A percentile compares a stretch with the other conserved stretches of the same genome.
phyloP scores from a whole-genome alignment of 2,888 invertebrate genomes.

The Chelonus formosanus region DNA sequence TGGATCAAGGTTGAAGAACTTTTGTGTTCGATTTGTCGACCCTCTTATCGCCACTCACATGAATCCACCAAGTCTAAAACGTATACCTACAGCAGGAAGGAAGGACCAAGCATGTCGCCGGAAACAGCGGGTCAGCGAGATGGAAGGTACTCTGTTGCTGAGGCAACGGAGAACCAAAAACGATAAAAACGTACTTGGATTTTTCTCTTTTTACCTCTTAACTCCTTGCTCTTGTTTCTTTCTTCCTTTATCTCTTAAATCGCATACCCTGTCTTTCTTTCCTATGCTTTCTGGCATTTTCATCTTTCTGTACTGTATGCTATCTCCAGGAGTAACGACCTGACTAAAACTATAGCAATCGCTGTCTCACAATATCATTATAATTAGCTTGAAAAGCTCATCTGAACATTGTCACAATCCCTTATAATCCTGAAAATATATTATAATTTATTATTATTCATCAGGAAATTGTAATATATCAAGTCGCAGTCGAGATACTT shows the following conservation, averaged over 20 bases:
- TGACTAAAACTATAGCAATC: too few relatives aligned
- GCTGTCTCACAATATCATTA: too few relatives aligned
- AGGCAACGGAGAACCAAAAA: conserved; percentile 54
- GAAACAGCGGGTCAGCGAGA: conserved; percentile 58
- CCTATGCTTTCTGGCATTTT: too few relatives aligned
- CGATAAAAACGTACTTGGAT: conserved; percentile 40
- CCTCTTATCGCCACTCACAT: conserved; percentile 15
- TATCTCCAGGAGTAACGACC: too few relatives aligned
- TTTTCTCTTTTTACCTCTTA: conserved; percentile 36
- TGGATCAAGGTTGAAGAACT: conserved; percentile 32
- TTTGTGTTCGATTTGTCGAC: conserved; percentile 30
- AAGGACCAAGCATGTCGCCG: conserved; percentile 53
- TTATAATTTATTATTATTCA: too few relatives aligned
- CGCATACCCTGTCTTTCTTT: not conserved
- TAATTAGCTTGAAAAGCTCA: too few relatives aligned
- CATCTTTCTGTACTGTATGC: too few relatives aligned
- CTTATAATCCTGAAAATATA: too few relatives aligned
- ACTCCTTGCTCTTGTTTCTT: conserved; percentile 27
- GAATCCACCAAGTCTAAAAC: conserved; percentile 19
- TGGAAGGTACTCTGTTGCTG: conserved; percentile 59
- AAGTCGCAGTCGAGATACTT: too few relatives aligned
- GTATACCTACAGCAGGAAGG: conserved; percentile 36
- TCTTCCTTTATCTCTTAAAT: conserved; percentile 35
- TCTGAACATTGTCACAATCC: too few relatives aligned
- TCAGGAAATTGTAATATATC: too few relatives aligned